A percentile compares a stretch with the other conserved stretches of the same genome.
Evolutionary conservation across 2,888 invertebrate genomes (phyloP).

Genomic region (Anarsia innoxiella): DNA sequence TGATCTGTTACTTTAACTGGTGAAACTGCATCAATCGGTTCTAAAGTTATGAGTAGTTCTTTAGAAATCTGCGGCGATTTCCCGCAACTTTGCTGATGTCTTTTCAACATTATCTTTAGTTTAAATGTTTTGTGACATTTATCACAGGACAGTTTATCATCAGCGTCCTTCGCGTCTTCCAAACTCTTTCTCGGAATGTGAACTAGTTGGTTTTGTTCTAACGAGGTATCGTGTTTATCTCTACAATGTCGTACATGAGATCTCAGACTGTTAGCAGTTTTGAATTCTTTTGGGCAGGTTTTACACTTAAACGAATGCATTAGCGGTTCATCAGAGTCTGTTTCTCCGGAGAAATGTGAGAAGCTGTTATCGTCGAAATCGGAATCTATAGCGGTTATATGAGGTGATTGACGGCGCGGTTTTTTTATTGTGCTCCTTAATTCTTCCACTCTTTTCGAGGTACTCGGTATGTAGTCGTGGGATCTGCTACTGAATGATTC

Average conservation of each 20-base stretch:
- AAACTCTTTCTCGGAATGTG: constrained; percentile 22
- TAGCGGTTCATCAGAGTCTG: constrained; percentile 57
- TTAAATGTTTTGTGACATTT: constrained; percentile 61
- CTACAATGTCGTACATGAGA: constrained; percentile 40
- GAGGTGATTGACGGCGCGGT: constrained; percentile 30
- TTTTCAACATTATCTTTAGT: constrained; percentile 65
- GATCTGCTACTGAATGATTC: constrained; percentile 47
- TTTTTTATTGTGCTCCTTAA: constrained; percentile 42
- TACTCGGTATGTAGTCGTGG: constrained; percentile 40
- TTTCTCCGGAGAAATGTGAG: constrained; percentile 46
- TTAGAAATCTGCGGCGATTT: constrained; percentile 35
- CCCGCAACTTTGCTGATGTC: constrained; percentile 48
- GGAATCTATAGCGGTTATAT: constrained; percentile 39
- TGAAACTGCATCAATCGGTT: constrained; percentile 44
- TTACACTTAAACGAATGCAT: constrained; percentile 39
- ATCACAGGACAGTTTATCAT: constrained; percentile 49
- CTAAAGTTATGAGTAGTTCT: constrained; percentile 47
- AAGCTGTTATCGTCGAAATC: constrained; percentile 52
- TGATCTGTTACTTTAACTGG: constrained; percentile 5
- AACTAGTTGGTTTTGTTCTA: constrained; percentile 16
- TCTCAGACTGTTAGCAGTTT: constrained; percentile 29
- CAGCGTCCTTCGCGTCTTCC: constrained; percentile 37
- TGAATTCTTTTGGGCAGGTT: constrained; percentile 43
- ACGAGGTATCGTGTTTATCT: constrained; percentile 19
- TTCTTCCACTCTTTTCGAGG: constrained; percentile 52